A percentile compares a stretch with the other conserved stretches of the same genome.
These are phyloP conservation scores for Eulemur macaco DNA, from an alignment of 2,113 vertebrate genomes.

Conservation along the genomic window DNA sequence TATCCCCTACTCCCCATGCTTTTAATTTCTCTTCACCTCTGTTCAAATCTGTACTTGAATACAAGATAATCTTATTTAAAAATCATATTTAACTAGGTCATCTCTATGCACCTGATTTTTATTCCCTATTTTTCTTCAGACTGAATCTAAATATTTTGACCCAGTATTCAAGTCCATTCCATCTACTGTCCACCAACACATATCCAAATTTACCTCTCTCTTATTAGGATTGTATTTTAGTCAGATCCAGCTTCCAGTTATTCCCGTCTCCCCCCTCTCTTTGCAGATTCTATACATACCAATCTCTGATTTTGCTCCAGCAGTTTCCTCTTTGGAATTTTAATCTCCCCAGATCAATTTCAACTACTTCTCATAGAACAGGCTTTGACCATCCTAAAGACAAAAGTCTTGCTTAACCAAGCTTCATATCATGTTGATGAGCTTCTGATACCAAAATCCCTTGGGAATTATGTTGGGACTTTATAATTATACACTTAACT, in stretches of 20 bases:
- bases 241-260: neutral
- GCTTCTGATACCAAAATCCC: neutral
- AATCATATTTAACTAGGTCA: neutral
- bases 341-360: neutral
- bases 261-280: neutral
- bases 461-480: neutral
- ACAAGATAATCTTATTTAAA: neutral
- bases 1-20: accelerated
- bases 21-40: neutral
- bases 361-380: neutral
- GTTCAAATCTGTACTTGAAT: neutral
- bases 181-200: neutral
- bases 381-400: neutral
- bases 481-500: neutral
- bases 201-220: neutral
- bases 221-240: neutral
- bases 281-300: neutral
- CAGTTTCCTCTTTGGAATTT: slow-evolving; percentile 17
- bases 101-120: neutral
- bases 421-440: neutral
- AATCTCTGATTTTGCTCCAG: slow-evolving; percentile 4
- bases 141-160: neutral
- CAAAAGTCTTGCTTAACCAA: neutral
- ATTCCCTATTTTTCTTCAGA: neutral
- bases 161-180: neutral